Evolutionary conservation across 2,888 invertebrate genomes (phyloP).

Genomic region (Vannuccia rotundouncinata): DNA sequence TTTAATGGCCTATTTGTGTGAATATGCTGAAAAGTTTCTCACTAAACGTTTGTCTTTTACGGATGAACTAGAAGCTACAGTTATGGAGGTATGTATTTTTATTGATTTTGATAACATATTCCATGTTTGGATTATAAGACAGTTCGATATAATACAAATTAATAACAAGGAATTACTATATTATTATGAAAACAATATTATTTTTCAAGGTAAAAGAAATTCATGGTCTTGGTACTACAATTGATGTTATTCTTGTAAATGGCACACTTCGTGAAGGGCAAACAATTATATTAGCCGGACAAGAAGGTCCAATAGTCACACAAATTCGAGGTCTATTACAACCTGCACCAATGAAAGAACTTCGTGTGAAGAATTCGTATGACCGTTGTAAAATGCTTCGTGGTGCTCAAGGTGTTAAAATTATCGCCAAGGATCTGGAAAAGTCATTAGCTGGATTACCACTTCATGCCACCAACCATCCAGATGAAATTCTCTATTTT

Average conservation of each 20-base stretch:
- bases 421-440: constrained; percentile 93
- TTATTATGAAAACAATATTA: constrained; percentile 19
- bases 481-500: constrained; percentile 66
- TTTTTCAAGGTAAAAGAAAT: constrained; percentile 41
- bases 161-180: not conserved
- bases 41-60: constrained; percentile 80
- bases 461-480: constrained; percentile 70
- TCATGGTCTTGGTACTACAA: constrained; percentile 72
- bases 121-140: constrained; percentile 61
- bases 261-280: constrained; percentile 87
- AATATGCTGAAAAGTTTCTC: constrained; percentile 80
- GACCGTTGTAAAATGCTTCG: constrained; percentile 31
- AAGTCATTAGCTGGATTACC: constrained; percentile 93
- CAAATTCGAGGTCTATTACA: constrained; percentile 73
- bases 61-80: constrained; percentile 72
- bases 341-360: constrained; percentile 94
- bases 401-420: constrained; percentile 96
- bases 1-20: constrained; percentile 81
- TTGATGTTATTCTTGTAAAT: constrained; percentile 95
- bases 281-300: constrained; percentile 87
- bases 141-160: not conserved
- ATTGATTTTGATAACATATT: constrained; percentile 75
- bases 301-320: constrained; percentile 94
- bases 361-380: constrained; percentile 74
- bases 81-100: constrained; percentile 57